Percentiles rank a stretch among this genome's conserved stretches.
phyloP scores from a whole-genome alignment of 2,113 vertebrate species.

The Monopterus albus region DNA sequence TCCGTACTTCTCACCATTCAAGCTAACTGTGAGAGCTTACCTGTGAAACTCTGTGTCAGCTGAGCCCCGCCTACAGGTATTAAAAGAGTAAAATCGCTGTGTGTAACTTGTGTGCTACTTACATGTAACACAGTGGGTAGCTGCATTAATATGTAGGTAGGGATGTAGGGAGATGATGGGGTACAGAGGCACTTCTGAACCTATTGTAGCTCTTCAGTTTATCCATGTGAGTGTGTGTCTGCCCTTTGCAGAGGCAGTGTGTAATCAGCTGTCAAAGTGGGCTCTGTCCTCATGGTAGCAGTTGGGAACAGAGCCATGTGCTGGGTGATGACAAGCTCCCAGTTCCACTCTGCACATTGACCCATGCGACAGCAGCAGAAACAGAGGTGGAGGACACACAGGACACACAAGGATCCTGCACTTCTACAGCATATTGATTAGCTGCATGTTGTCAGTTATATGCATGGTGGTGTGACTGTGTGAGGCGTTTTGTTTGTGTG shows the following conservation, averaged over 20 bases:
- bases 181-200: background rate
- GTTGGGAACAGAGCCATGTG: constrained; percentile 43
- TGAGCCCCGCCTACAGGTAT: too few relatives aligned
- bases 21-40: too few relatives aligned
- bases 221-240: background rate
- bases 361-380: constrained; percentile 15
- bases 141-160: background rate
- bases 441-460: background rate
- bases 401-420: background rate
- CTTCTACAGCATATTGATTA: background rate
- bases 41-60: too few relatives aligned
- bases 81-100: too few relatives aligned
- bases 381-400: constrained; percentile 15
- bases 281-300: constrained; percentile 46
- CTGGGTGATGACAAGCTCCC: constrained; percentile 20
- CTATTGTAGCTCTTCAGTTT: background rate
- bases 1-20: too few relatives aligned
- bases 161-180: background rate
- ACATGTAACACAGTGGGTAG: background rate
- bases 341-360: constrained; percentile 31
- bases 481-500: constrained; percentile 1
- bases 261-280: constrained; percentile 75
- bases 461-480: constrained; percentile 31
- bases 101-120: too few relatives aligned
- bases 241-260: constrained; percentile 48